These are phyloP conservation scores for Centruroides vittatus DNA, from an alignment of 1,140 invertebrate genomes.

Conservation along the genomic window DNA sequence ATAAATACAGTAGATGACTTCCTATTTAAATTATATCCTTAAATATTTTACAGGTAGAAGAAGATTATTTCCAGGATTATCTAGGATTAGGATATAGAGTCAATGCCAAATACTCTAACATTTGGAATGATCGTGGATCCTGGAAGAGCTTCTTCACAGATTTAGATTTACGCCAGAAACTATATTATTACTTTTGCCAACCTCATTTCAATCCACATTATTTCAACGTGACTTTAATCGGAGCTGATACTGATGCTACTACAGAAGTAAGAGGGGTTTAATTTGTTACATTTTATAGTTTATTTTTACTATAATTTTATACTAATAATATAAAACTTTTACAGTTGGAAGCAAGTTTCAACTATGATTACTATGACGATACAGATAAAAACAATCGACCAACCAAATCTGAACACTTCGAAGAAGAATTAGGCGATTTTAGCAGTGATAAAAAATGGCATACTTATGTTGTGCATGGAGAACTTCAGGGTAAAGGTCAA, in stretches of 20 bases:
- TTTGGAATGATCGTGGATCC: conserved; percentile 5
- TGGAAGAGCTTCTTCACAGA: conserved; percentile 5
- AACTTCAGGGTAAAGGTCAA: conserved; percentile 1
- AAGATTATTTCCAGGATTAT: not conserved
- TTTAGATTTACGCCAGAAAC: conserved; percentile 6
- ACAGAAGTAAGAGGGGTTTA: not conserved
- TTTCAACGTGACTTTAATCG: conserved; percentile 1
- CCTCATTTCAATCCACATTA: conserved; percentile 6
- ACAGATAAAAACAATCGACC: not conserved
- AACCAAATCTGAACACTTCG: not conserved
- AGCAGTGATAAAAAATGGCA: not conserved
- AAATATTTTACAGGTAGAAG: not conserved
- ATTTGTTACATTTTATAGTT: not conserved
- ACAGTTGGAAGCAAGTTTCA: not conserved
- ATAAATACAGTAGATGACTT: too few species aligned
- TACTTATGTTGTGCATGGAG: conserved; percentile 1
- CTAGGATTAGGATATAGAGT: conserved; percentile 12
- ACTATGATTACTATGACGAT: not conserved
- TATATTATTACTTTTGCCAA: conserved; percentile 9
- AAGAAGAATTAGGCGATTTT: not conserved
- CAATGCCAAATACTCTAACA: conserved; percentile 2
- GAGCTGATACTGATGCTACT: not conserved
- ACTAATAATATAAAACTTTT: not conserved
- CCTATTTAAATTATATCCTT: too few species aligned
- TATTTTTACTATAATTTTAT: not conserved